Evolutionary conservation across 2,113 vertebrate species (phyloP).

Genomic region (Rutilus rutilus): DNA sequence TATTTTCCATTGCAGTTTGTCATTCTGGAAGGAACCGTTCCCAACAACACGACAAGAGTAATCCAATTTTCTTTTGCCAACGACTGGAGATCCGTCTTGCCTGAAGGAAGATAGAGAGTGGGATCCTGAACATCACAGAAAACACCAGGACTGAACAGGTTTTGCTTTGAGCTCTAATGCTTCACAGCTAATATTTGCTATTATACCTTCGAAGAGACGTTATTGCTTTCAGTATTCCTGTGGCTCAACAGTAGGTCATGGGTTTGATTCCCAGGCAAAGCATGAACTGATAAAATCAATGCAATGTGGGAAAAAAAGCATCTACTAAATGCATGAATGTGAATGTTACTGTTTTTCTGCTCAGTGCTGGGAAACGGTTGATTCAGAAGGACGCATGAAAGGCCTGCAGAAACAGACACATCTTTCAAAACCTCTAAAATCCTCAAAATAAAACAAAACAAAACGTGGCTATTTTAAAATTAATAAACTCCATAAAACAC

Average conservation of each 20-base stretch:
- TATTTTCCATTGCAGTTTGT: constrained; percentile 63
- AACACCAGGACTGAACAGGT: neutral
- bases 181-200: neutral
- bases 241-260: neutral
- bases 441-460: too few relatives aligned
- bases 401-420: neutral
- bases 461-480: too few relatives aligned
- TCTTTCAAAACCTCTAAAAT: neutral
- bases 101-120: constrained; percentile 24
- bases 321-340: neutral
- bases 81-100: constrained; percentile 26
- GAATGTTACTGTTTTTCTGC: neutral
- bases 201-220: too few relatives aligned
- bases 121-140: constrained; percentile 20
- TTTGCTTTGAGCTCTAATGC: neutral
- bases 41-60: constrained; percentile 50
- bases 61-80: constrained; percentile 57
- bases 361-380: neutral
- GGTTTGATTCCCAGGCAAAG: neutral
- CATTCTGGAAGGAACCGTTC: constrained; percentile 62
- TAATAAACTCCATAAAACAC: too few relatives aligned
- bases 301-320: neutral
- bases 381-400: neutral
- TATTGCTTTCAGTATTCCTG: too few relatives aligned
- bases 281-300: neutral